Evolutionary conservation across 2,113 vertebrate genomes (phyloP).

Genomic region (Aramus guarauna): DNA sequence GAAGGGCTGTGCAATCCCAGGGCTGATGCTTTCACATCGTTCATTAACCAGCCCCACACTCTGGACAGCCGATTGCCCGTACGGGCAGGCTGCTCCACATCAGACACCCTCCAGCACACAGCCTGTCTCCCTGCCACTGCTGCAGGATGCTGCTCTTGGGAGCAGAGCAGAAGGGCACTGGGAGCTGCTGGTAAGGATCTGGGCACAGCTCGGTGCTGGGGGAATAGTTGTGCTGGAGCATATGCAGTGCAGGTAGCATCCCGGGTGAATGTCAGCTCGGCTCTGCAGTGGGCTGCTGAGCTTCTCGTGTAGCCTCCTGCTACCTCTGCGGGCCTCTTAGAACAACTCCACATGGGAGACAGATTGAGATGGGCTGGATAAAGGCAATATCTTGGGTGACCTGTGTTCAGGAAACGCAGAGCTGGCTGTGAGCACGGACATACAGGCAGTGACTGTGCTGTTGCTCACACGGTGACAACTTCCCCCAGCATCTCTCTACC

Average conservation of each 20-base stretch:
- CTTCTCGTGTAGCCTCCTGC: background rate
- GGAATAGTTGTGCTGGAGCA: background rate
- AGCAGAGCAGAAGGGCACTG: background rate
- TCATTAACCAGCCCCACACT: background rate
- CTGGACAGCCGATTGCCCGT: fast-evolving
- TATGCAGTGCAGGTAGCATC: fast-evolving
- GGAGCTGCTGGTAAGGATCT: background rate
- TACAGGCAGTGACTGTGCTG: background rate
- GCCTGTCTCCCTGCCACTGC: background rate
- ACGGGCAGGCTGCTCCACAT: background rate
- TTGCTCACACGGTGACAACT: background rate
- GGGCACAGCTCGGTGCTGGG: no score
- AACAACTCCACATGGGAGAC: fast-evolving
- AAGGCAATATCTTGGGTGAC: background rate
- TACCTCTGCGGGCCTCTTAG: background rate
- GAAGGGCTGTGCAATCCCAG: background rate
- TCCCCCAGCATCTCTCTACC: background rate
- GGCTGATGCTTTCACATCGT: background rate
- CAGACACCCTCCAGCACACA: background rate
- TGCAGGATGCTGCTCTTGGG: background rate
- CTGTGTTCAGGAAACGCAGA: background rate
- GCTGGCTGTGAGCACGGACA: fast-evolving
- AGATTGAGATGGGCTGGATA: background rate
- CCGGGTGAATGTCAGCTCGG: background rate
- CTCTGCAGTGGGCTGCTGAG: background rate